phyloP scores from a whole-genome alignment of 2,797 vertebrate species.

The Rhodeus uyekii region DNA sequence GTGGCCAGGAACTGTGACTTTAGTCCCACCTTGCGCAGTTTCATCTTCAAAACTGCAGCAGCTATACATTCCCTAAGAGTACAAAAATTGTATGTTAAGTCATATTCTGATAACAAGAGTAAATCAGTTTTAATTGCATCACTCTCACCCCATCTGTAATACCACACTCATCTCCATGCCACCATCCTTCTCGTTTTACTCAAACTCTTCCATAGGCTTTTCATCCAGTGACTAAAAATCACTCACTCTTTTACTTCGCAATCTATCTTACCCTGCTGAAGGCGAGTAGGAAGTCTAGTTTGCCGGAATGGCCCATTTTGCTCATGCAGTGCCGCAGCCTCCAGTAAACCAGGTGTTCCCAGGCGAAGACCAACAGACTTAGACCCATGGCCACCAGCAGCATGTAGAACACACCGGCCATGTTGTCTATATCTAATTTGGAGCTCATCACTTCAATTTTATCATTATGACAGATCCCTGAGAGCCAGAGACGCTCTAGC shows the following conservation, averaged over 20 bases:
- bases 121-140: conserved; percentile 1
- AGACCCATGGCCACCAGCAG: conserved; percentile 83
- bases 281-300: conserved; percentile 88
- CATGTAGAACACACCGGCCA: conserved; percentile 86
- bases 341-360: conserved; percentile 93
- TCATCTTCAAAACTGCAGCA: conserved; percentile 91
- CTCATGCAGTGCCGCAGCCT: conserved; percentile 88
- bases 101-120: conserved; percentile 10
- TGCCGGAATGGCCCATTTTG: conserved; percentile 82
- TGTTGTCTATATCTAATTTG: conserved; percentile 86
- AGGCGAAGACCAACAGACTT: conserved; percentile 80
- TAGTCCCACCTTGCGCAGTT: conserved; percentile 74
- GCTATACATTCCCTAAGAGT: conserved; percentile 89
- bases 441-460: conserved; percentile 92
- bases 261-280: conserved; percentile 85
- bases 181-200: background rate
- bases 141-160: background rate
- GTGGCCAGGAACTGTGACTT: conserved; percentile 72
- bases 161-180: background rate
- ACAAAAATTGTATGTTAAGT: conserved; percentile 36
- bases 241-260: background rate
- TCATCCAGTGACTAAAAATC: background rate
- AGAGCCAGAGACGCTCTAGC: conserved; percentile 90
- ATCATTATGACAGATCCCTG: conserved; percentile 89
- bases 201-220: background rate